Percentiles rank a stretch among this genome's conserved stretches.
These are phyloP conservation scores for Camptogramma bilineatum DNA, from an alignment of 2,888 invertebrate species.

Conservation along the genomic window DNA sequence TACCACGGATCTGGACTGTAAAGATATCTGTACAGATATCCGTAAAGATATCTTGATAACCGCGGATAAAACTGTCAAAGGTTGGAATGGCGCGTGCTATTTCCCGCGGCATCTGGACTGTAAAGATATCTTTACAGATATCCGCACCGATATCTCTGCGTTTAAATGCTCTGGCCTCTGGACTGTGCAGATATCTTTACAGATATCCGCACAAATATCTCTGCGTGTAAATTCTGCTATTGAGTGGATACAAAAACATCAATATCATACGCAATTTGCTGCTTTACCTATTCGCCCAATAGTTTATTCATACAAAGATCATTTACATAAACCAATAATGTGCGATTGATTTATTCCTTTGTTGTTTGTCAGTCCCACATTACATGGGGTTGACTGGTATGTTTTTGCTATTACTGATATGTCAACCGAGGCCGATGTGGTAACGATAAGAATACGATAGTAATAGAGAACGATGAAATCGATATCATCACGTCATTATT, in stretches of 20 bases:
- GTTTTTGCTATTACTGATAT: conserved; percentile 16
- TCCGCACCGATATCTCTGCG: too few relatives aligned
- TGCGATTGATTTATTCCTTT: conserved; percentile 32
- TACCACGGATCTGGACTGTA: too few relatives aligned
- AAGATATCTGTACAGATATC: too few relatives aligned
- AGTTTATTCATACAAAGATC: conserved; percentile 26
- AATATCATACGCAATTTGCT: conserved; percentile 13
- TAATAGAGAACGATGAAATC: neutral
- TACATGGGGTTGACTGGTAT: conserved; percentile 18
- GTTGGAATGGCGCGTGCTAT: too few relatives aligned
- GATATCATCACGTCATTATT: neutral
- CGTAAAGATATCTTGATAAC: too few relatives aligned
- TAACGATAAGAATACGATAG: conserved; percentile 6
- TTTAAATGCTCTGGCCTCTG: too few relatives aligned
- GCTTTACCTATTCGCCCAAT: conserved; percentile 9
- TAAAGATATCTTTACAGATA: too few relatives aligned
- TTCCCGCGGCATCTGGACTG: too few relatives aligned
- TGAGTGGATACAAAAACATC: conserved; percentile 6
- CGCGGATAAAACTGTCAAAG: too few relatives aligned
- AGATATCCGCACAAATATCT: too few relatives aligned
- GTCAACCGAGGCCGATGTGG: conserved; percentile 17
- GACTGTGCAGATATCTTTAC: too few relatives aligned
- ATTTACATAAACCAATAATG: conserved; percentile 33
- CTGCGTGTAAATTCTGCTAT: too few relatives aligned
- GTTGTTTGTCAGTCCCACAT: conserved; percentile 21